A percentile compares a stretch with the other conserved stretches of the same genome.
phyloP scores from a whole-genome alignment of 2,797 vertebrate genomes.

The Scarus forsteni region DNA sequence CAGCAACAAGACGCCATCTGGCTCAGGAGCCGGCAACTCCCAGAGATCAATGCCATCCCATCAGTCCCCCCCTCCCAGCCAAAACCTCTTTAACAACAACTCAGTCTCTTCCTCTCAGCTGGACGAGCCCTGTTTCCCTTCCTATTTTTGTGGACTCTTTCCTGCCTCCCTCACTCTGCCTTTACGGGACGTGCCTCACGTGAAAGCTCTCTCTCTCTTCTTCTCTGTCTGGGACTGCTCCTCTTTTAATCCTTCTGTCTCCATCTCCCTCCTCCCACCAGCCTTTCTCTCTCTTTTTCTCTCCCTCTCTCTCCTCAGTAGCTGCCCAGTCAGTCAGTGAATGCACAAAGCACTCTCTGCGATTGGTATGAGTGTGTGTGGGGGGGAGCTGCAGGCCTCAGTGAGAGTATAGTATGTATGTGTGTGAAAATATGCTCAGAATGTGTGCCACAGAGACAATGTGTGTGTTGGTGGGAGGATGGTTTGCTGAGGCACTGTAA shows the following conservation, averaged over 20 bases:
- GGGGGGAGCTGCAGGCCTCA: constrained; percentile 52
- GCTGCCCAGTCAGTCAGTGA: constrained; percentile 74
- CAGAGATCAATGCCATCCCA: constrained; percentile 77
- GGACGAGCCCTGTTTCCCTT: constrained; percentile 60
- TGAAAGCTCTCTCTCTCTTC: constrained; percentile 47
- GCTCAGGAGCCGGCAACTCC: constrained; percentile 73
- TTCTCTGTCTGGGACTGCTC: constrained; percentile 57
- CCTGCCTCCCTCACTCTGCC: constrained; percentile 49
- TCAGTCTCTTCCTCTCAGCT: constrained; percentile 63
- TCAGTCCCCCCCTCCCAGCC: constrained; percentile 34
- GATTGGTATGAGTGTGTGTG: constrained; percentile 75
- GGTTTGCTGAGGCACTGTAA: constrained; percentile 74
- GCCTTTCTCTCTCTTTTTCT: constrained; percentile 59
- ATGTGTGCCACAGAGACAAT: constrained; percentile 70
- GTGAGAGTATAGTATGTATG: constrained; percentile 44
- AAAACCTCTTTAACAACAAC: constrained; percentile 61
- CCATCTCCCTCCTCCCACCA: constrained; percentile 73
- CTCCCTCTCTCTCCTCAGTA: constrained; percentile 67
- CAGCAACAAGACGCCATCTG: constrained; percentile 85
- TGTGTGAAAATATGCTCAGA: constrained; percentile 74
- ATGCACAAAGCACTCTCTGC: constrained; percentile 82
- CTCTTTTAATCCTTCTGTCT: constrained; percentile 64
- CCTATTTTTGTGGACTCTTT: constrained; percentile 57
- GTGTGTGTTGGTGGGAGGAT: constrained; percentile 45
- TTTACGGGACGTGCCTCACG: constrained; percentile 28